These are phyloP conservation scores for Tilapia sparmanii DNA, from an alignment of 2,113 vertebrate genomes.

Conservation along the genomic window DNA sequence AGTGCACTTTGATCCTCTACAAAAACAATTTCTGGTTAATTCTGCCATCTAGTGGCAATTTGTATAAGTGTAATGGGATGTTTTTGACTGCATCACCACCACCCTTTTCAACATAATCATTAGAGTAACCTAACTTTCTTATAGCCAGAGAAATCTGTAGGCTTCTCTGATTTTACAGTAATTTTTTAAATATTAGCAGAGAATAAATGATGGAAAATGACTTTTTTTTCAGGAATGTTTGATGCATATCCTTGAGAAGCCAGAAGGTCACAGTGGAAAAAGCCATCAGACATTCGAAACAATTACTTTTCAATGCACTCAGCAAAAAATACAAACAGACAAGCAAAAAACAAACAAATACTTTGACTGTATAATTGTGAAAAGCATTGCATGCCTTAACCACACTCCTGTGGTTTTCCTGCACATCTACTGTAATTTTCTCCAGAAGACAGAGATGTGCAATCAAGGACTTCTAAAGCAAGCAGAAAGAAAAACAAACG, in stretches of 20 bases:
- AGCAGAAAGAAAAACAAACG: neutral
- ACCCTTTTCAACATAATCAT: neutral
- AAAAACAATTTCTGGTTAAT: neutral
- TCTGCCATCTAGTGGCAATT: neutral
- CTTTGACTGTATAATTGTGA: neutral
- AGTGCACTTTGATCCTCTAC: neutral
- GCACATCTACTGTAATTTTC: neutral
- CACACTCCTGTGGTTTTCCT: neutral
- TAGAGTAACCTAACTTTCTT: neutral
- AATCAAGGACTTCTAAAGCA: neutral
- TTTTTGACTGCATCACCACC: neutral
- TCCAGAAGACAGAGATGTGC: neutral
- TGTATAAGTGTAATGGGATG: neutral
- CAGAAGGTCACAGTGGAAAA: neutral
- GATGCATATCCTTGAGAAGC: neutral
- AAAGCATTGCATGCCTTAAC: neutral
- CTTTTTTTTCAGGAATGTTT: neutral
- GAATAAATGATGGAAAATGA: neutral
- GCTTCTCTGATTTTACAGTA: neutral
- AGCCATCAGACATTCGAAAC: neutral
- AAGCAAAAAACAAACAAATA: neutral
- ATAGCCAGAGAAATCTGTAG: neutral
- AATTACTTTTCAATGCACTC: neutral
- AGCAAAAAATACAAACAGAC: neutral
- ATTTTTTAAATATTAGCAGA: neutral